Percentiles rank a stretch among this genome's conserved stretches.
Conservation (phyloP, 2,888 invertebrate species). For the Xestoiulus laeticollis region DNA sequence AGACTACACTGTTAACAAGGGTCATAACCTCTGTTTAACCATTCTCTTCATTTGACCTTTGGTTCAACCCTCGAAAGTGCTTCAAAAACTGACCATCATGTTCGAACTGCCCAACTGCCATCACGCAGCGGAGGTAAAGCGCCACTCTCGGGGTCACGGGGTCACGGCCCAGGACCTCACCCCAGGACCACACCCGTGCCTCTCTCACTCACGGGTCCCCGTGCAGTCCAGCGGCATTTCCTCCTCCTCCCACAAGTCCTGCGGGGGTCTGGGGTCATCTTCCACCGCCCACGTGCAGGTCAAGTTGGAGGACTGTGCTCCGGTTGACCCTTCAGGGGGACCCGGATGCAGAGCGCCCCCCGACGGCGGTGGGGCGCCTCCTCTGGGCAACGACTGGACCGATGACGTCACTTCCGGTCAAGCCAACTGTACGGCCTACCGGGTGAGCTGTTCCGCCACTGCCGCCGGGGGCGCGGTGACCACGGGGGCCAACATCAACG, state of each 20-base stretch:
- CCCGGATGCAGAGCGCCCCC: neutral
- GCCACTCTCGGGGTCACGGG: neutral
- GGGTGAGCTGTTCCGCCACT: conserved; percentile 32
- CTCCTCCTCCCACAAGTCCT: conserved; percentile 31
- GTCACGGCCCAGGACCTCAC: neutral
- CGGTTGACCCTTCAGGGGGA: neutral
- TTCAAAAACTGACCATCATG: neutral
- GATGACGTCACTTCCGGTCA: conserved; percentile 9
- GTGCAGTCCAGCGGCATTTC: conserved; percentile 48
- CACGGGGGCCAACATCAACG: conserved; percentile 49
- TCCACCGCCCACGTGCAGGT: conserved; percentile 47
- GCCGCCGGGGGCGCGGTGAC: conserved; percentile 43
- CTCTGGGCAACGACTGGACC: neutral
- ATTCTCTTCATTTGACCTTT: neutral
- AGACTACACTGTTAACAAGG: neutral
- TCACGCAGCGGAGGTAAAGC: neutral
- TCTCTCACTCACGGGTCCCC: neutral
- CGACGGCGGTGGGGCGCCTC: neutral
- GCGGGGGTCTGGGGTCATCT: neutral
- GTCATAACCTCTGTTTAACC: neutral
- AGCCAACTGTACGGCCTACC: conserved; percentile 30
- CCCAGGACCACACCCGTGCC: neutral
- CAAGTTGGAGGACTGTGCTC: conserved; percentile 43
- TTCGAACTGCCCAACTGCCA: conserved; percentile 30
- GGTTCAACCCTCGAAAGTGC: neutral